Conservation (phyloP, 30 jellyfish, hydroid and myxozoan species). For the Pseudorhiza aurosa region DNA sequence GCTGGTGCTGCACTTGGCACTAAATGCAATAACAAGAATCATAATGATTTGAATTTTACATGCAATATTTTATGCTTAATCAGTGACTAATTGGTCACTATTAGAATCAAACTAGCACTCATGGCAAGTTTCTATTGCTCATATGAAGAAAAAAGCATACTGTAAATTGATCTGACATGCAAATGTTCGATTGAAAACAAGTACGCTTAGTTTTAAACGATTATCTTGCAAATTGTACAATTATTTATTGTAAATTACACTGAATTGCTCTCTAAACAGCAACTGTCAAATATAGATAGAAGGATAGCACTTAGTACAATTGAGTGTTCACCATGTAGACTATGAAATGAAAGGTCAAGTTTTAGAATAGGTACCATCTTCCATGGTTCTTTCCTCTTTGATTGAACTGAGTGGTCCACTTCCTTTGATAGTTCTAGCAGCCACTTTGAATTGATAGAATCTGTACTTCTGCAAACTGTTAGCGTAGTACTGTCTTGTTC, state of each 20-base stretch:
- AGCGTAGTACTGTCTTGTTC: not conserved
- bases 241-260: no score
- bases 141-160: no score
- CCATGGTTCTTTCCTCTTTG: conserved; percentile 56
- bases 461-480: conserved; percentile 17
- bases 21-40: not conserved
- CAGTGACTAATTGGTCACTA: not conserved
- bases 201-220: not conserved
- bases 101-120: not conserved
- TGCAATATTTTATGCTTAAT: not conserved
- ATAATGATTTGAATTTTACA: no score
- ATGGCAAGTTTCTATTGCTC: no score
- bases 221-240: not conserved
- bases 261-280: no score
- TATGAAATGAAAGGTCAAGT: not conserved
- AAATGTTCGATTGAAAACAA: not conserved
- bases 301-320: not conserved
- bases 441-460: conserved; percentile 36
- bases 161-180: no score
- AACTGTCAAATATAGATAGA: not conserved
- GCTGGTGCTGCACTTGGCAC: conserved; percentile 41
- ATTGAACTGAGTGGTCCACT: conserved; percentile 46
- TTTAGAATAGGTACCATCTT: conserved; percentile 32
- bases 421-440: conserved; percentile 59
- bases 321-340: not conserved